Evolutionary conservation across 1,140 invertebrate genomes (phyloP).

Genomic region (Tetramorium parvispinum): DNA sequence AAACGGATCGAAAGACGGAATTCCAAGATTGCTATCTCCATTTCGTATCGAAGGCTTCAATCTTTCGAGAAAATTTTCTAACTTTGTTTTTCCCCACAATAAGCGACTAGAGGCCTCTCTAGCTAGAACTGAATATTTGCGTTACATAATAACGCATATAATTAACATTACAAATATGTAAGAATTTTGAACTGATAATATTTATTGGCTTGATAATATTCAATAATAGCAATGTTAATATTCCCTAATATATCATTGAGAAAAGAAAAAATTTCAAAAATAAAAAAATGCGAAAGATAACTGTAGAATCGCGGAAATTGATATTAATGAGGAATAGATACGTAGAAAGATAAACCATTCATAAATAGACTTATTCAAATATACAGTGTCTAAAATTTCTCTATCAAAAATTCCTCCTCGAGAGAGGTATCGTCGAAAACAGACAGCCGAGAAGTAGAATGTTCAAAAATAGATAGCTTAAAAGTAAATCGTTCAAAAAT

Average conservation of each 20-base stretch:
- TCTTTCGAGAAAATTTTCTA: conserved; percentile 16
- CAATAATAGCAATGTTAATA: not conserved
- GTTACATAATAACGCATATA: not conserved
- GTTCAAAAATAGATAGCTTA: not conserved
- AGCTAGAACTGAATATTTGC: not conserved
- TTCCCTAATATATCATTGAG: not conserved
- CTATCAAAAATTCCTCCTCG: not conserved
- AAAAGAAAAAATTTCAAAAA: not conserved
- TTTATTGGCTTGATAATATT: not conserved
- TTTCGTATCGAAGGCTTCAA: not conserved
- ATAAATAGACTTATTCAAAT: conserved; percentile 2
- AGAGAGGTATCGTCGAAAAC: not conserved
- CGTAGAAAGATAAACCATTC: not conserved
- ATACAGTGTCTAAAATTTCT: not conserved
- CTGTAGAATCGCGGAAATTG: not conserved
- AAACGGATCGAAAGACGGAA: conserved; percentile 69
- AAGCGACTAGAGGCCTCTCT: rapidly evolving
- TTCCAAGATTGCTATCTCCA: not conserved
- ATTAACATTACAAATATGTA: not conserved
- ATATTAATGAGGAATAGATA: not conserved
- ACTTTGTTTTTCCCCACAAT: no score
- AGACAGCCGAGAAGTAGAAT: not conserved
- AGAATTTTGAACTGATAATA: not conserved
- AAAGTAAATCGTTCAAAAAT: not conserved
- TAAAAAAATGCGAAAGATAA: not conserved